phyloP scores from a whole-genome alignment of 2,797 vertebrate genomes.

The Sebastes minor region DNA sequence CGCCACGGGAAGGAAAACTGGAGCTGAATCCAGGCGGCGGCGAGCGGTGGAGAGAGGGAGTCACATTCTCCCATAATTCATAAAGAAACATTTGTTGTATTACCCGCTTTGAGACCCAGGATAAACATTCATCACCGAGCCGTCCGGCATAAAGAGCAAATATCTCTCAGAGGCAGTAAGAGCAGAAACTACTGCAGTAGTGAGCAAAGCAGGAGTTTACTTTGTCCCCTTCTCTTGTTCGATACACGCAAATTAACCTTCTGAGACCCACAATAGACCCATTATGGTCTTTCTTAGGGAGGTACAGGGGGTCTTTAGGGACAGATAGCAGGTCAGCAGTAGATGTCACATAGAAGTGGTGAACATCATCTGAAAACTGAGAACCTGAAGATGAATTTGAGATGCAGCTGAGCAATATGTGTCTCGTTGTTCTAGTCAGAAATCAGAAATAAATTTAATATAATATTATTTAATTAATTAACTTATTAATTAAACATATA shows the following conservation, averaged over 20 bases:
- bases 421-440: accelerated
- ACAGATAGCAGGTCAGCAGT: no score
- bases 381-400: no score
- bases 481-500: no score
- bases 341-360: no score
- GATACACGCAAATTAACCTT: neutral
- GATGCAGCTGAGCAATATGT: no score
- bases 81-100: conserved; percentile 29
- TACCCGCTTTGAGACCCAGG: conserved; percentile 13
- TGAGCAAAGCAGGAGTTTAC: neutral
- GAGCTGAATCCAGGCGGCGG: conserved; percentile 20
- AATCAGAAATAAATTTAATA: no score
- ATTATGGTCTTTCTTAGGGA: no score
- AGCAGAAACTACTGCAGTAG: neutral
- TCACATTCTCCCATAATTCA: conserved; percentile 33
- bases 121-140: conserved; percentile 29
- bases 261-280: no score
- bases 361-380: no score
- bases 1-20: conserved; percentile 33
- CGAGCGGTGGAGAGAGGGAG: conserved; percentile 27
- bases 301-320: no score
- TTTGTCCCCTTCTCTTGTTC: neutral
- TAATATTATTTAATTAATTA: no score
- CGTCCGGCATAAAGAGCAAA: neutral
- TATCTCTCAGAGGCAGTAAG: neutral